Conservation (phyloP, 2,888 invertebrate genomes). For the Ornithoptera priamus region DNA sequence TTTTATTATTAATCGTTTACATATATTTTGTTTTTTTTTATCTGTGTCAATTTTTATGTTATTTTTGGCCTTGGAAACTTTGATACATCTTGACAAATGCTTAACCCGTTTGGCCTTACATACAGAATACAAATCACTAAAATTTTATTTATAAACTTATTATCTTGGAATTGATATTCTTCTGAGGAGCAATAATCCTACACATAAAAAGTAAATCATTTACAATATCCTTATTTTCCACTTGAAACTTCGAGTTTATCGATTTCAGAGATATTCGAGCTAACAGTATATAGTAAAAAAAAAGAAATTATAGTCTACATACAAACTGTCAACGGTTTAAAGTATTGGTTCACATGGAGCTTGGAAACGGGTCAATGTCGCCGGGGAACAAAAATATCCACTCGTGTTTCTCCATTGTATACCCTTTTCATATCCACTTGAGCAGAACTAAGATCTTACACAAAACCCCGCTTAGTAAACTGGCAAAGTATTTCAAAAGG, state of each 20-base stretch:
- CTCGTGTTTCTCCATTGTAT: slow-evolving; percentile 39
- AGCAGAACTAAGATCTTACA: slow-evolving; percentile 43
- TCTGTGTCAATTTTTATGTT: no score
- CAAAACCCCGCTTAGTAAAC: slow-evolving; percentile 33
- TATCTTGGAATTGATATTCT: no score
- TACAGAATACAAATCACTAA: no score
- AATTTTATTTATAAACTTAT: no score
- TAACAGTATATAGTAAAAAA: background rate
- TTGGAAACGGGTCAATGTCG: slow-evolving; percentile 48
- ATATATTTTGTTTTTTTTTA: no score
- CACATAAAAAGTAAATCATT: background rate
- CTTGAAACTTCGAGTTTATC: background rate
- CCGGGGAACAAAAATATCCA: slow-evolving; percentile 45
- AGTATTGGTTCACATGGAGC: slow-evolving; percentile 26
- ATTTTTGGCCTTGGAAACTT: no score
- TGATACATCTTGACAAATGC: no score
- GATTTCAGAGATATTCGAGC: no score
- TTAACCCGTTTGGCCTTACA: no score
- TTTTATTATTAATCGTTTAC: no score
- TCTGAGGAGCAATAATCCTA: no score
- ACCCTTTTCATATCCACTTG: slow-evolving; percentile 45
- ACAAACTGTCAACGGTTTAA: slow-evolving; percentile 24
- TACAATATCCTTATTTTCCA: background rate
- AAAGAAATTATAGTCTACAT: background rate
- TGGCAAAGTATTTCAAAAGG: slow-evolving; percentile 28